phyloP scores from a whole-genome alignment of 1,140 invertebrate species.

The Drosophila pandora region DNA sequence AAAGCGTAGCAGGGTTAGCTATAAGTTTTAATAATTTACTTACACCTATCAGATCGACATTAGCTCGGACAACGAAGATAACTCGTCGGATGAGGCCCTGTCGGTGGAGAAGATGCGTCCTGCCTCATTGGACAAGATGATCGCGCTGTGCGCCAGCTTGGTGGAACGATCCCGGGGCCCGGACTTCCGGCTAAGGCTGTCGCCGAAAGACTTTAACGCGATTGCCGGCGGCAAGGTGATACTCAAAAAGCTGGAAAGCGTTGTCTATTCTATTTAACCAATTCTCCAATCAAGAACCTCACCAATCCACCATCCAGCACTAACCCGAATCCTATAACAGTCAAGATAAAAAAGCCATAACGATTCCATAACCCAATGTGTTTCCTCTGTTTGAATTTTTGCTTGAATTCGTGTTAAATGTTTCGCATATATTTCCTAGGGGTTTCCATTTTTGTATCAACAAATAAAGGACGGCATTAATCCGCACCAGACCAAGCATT shows the following conservation, averaged over 20 bases:
- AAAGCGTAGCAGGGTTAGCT: background rate
- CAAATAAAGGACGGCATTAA: slow-evolving; percentile 97
- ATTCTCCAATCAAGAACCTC: slow-evolving; percentile 8
- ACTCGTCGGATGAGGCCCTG: slow-evolving; percentile 85
- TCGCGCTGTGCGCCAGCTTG: slow-evolving; percentile 93
- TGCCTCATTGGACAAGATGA: slow-evolving; percentile 97
- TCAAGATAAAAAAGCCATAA: slow-evolving; percentile 32
- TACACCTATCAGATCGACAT: slow-evolving; percentile 85
- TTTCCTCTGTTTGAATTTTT: slow-evolving; percentile 13
- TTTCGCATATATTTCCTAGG: slow-evolving; percentile 85
- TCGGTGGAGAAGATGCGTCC: slow-evolving; percentile 90
- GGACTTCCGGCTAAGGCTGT: slow-evolving; percentile 90
- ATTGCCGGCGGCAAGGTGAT: slow-evolving; percentile 93
- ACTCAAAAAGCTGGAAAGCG: slow-evolving; percentile 62
- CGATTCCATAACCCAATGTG: slow-evolving; percentile 21
- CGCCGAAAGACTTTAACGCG: slow-evolving; percentile 91
- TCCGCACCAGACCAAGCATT: slow-evolving; percentile 94
- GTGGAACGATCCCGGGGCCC: slow-evolving; percentile 94
- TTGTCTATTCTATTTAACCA: slow-evolving; percentile 45
- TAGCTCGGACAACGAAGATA: slow-evolving; percentile 91
- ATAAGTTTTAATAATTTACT: background rate
- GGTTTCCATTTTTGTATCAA: slow-evolving; percentile 96
- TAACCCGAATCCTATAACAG: slow-evolving; percentile 13
- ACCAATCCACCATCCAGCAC: slow-evolving; percentile 4
- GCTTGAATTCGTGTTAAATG: slow-evolving; percentile 43